Evolutionary conservation across 2,797 vertebrate genomes (phyloP).

Genomic region (Megalops cyprinoides): DNA sequence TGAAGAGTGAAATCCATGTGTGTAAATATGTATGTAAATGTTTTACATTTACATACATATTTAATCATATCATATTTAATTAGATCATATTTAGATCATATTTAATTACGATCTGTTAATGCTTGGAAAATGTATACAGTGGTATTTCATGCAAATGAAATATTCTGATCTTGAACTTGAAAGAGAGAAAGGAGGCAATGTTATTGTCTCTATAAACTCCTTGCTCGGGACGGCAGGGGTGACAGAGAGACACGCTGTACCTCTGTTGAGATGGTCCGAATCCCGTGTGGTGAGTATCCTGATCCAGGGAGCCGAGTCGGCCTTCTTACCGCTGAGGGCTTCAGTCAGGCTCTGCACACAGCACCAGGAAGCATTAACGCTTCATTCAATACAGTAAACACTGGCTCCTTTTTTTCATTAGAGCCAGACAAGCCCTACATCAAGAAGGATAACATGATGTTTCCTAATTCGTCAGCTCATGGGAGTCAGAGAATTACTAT

Average conservation of each 20-base stretch:
- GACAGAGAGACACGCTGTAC: slow-evolving; percentile 26
- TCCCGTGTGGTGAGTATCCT: slow-evolving; percentile 46
- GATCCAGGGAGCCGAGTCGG: slow-evolving; percentile 49
- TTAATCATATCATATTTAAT: no score
- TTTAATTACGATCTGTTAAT: no score
- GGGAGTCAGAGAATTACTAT: neutral
- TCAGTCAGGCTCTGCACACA: slow-evolving; percentile 38
- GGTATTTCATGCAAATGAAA: no score
- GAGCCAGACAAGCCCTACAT: neutral
- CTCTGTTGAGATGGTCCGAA: slow-evolving; percentile 50
- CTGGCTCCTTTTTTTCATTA: neutral
- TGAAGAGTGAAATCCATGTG: no score
- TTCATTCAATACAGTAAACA: no score
- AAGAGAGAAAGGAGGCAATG: neutral
- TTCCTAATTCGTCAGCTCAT: neutral
- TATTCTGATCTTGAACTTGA: neutral
- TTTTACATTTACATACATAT: no score
- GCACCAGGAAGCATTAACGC: neutral
- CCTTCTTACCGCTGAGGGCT: slow-evolving; percentile 46
- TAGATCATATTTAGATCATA: no score
- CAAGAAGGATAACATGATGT: neutral
- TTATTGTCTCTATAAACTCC: no score
- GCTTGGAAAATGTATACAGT: no score
- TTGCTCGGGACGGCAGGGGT: neutral
- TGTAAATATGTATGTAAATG: no score